Percentiles rank a stretch among this genome's conserved stretches.
These are phyloP conservation scores for Ochropleura plecta DNA, from an alignment of 2,888 invertebrate genomes.

Conservation along the genomic window DNA sequence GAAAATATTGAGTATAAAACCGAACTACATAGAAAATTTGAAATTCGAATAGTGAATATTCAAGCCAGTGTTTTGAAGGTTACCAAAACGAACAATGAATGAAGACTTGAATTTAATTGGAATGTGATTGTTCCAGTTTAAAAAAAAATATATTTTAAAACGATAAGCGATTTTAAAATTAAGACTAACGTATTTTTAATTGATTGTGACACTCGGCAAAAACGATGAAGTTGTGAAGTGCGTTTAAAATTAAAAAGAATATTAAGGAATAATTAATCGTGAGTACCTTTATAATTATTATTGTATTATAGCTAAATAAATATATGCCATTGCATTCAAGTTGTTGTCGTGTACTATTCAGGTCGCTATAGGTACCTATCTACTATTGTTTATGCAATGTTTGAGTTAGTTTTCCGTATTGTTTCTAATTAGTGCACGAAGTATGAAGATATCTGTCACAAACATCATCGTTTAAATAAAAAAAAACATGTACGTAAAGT, in stretches of 20 bases:
- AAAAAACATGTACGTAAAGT: neutral
- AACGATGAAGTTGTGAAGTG: conserved; percentile 28
- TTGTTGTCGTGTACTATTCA: neutral
- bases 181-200: conserved; percentile 58
- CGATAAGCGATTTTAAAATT: conserved; percentile 41
- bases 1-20: too few species aligned
- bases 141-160: conserved; percentile 8
- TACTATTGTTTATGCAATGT: neutral
- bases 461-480: neutral
- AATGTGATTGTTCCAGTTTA: conserved; percentile 10
- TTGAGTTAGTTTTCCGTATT: neutral
- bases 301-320: neutral
- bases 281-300: conserved; percentile 35
- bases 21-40: too few species aligned
- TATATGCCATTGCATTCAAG: neutral
- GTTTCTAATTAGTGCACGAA: neutral
- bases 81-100: conserved; percentile 1
- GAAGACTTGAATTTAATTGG: neutral
- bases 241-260: conserved; percentile 7
- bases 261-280: conserved; percentile 44
- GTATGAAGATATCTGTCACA: neutral
- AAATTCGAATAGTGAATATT: neutral
- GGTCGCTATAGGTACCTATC: neutral
- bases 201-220: conserved; percentile 27
- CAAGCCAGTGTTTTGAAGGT: neutral